Base-by-base conservation (phyloP, 2,888 invertebrate species). In the Perizoma affinitatum region DNA sequence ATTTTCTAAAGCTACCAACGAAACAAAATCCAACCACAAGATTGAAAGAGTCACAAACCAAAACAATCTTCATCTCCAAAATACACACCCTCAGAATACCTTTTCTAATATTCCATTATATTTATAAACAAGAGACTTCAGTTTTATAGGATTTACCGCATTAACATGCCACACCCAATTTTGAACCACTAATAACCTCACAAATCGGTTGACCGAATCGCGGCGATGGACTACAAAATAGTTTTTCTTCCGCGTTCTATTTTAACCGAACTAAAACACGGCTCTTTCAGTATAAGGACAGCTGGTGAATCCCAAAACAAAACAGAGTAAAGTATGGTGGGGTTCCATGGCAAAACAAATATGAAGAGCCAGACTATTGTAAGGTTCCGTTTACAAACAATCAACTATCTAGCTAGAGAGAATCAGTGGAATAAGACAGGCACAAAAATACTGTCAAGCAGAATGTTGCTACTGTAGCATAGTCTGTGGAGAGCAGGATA, bases 261-360 rank as follows among this genome's bases (percentile, higher is more conserved):
- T 76, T 76, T 70, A 66, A 69, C 54, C 63, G 54, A 58, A 47
- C 69, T 72, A 66, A 74, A 73, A 73, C 74, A 74, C 52, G 50
- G 58, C 44, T 57, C 56, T 64, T 47, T 54, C 66, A 58, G 66
- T 70, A 70, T 67, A 70, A 71, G 65, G 72, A 72, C 79, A 79
- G 76, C 79, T 75, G 74, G 59, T 50, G 57, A 47, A 54, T 64
- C 62, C 64, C 70, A 67, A 76, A 77, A 73, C 73, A 71, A 73
- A 79, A 79, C 76, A 74, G 70, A 65, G 42, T 42, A 41, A 54
- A n/a, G 36, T 5, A 38, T 7, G 35, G 38, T 42, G 54, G 63
- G 46, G 56, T 59, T 63, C 56, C 52, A 46, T 58, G 43, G 40
- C 42, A 45, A 48, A 45, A 46, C 51, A 55, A 58, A 58, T 40